These are phyloP conservation scores for Acyrthosiphon pisum DNA, from an alignment of 1,140 invertebrate species.

Conservation along the genomic window DNA sequence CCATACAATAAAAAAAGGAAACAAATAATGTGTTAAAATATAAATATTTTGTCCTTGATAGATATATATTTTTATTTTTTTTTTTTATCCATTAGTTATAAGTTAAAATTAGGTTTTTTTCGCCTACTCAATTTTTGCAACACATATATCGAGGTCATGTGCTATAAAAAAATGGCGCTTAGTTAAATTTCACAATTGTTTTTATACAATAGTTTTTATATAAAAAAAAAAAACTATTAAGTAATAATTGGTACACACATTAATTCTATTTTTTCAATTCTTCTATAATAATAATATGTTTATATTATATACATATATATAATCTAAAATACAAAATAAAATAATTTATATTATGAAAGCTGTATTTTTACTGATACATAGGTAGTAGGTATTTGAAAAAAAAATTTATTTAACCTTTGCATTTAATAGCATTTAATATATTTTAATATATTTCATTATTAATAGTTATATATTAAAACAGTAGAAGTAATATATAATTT, in stretches of 20 bases:
- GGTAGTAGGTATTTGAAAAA: background rate
- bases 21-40: background rate
- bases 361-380: background rate
- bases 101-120: conserved; percentile 13
- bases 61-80: background rate
- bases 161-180: background rate
- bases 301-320: background rate
- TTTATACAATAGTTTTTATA: background rate
- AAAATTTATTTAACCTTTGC: too few relatives aligned
- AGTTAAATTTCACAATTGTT: background rate
- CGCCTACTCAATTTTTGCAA: background rate
- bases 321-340: background rate
- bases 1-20: background rate
- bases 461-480: too few relatives aligned
- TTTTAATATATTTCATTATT: background rate
- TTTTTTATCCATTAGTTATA: background rate
- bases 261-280: background rate
- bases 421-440: background rate
- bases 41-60: background rate
- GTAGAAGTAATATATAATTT: too few relatives aligned
- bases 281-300: background rate
- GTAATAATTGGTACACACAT: background rate
- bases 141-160: background rate
- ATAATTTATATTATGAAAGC: background rate
- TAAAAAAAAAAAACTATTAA: background rate